These are phyloP conservation scores for Pammene aurita DNA, from an alignment of 2,888 invertebrate species.

Conservation along the genomic window DNA sequence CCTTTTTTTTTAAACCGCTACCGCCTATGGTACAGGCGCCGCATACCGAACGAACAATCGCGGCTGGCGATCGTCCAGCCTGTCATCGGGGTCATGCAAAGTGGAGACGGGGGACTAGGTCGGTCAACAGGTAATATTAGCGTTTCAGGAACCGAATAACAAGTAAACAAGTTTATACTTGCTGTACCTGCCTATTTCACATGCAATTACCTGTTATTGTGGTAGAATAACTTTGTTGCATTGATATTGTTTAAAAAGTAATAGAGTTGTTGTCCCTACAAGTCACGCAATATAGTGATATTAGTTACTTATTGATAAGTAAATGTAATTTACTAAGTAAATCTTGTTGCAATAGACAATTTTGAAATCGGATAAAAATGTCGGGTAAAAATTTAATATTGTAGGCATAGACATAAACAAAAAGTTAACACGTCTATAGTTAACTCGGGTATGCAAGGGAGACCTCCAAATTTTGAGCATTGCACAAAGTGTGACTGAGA, in stretches of 20 bases:
- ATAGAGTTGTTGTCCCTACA: too few relatives aligned
- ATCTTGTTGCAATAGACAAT: background rate
- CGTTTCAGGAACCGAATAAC: conserved; percentile 3
- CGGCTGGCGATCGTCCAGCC: conserved; percentile 37
- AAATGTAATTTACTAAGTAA: background rate
- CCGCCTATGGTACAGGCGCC: conserved; percentile 8
- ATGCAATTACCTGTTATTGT: background rate
- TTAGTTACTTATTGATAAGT: too few relatives aligned
- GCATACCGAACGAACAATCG: conserved; percentile 15
- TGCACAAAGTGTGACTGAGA: too few relatives aligned
- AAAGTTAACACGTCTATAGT: too few relatives aligned
- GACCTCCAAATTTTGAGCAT: too few relatives aligned
- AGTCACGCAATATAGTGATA: too few relatives aligned
- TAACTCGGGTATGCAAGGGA: too few relatives aligned
- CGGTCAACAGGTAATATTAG: conserved; percentile 28
- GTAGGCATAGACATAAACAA: too few relatives aligned
- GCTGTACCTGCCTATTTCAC: background rate
- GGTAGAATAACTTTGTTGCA: too few relatives aligned
- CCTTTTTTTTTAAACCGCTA: conserved; percentile 11
- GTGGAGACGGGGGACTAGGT: conserved; percentile 12
- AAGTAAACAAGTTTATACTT: background rate
- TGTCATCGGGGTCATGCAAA: conserved; percentile 7
- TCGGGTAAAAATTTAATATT: too few relatives aligned
- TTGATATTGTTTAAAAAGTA: too few relatives aligned
- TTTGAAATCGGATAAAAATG: too few relatives aligned